A percentile compares a stretch with the other conserved stretches of the same genome.
Evolutionary conservation across 2,888 invertebrate species (phyloP).

Genomic region (Gastracanthus pulcherrimus): DNA sequence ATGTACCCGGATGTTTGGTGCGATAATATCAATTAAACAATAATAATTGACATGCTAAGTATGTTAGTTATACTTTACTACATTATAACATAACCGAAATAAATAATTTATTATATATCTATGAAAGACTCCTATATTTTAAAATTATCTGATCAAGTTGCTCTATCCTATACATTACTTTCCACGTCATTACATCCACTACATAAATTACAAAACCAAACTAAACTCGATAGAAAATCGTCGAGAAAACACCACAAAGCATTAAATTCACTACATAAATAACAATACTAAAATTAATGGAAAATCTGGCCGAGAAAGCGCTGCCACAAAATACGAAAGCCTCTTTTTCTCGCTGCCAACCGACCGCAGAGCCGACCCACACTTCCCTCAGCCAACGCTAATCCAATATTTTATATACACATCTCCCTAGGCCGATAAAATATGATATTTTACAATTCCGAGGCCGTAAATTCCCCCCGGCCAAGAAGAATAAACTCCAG

Average conservation of each 20-base stretch:
- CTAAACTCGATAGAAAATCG: background rate
- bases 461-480: conserved; percentile 37
- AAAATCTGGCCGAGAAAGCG: conserved; percentile 35
- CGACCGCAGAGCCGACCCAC: background rate
- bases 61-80: too few relatives aligned
- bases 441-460: conserved; percentile 50
- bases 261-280: conserved; percentile 43
- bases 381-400: conserved; percentile 26
- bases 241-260: background rate
- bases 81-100: too few relatives aligned
- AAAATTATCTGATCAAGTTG: background rate
- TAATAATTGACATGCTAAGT: too few relatives aligned
- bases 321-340: conserved; percentile 22
- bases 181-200: background rate
- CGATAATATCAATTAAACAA: too few relatives aligned
- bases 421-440: conserved; percentile 46
- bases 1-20: too few relatives aligned
- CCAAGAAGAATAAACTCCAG: conserved; percentile 54
- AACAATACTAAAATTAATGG: conserved; percentile 42
- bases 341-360: background rate
- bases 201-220: conserved; percentile 15
- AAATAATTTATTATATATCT: background rate
- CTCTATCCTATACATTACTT: conserved; percentile 8
- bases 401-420: conserved; percentile 48
- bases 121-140: background rate